Conservation (phyloP, 2,888 invertebrate genomes). For the Pammene aurita region DNA sequence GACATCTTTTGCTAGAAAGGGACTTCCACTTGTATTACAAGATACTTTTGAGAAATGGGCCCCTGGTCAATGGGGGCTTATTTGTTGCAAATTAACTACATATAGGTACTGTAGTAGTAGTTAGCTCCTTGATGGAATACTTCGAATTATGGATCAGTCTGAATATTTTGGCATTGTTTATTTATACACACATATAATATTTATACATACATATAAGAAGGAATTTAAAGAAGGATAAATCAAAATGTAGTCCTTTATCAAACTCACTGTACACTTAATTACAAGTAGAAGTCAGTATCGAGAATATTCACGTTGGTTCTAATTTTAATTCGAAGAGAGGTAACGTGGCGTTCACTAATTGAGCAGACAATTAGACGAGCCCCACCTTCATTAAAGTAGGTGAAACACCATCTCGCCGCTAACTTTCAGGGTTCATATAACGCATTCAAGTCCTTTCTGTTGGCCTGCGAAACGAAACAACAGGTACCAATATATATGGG, state of each 20-base stretch:
- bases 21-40: too few relatives aligned
- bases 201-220: too few relatives aligned
- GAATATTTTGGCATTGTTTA: too few relatives aligned
- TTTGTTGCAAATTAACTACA: too few relatives aligned
- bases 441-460: constrained; percentile 14
- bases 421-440: constrained; percentile 35
- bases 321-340: constrained; percentile 41
- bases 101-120: too few relatives aligned
- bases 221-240: too few relatives aligned
- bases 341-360: constrained; percentile 65
- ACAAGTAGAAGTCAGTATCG: constrained; percentile 10
- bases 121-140: too few relatives aligned
- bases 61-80: too few relatives aligned
- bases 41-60: too few relatives aligned
- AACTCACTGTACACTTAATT: background rate
- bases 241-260: background rate
- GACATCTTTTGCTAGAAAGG: too few relatives aligned
- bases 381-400: constrained; percentile 66
- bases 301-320: constrained; percentile 36
- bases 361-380: constrained; percentile 73
- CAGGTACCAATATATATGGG: background rate
- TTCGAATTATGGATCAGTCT: too few relatives aligned
- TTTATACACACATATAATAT: too few relatives aligned
- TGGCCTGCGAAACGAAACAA: background rate
- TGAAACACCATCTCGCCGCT: constrained; percentile 63